phyloP scores from a whole-genome alignment of 1,140 invertebrate genomes.

The Drosophila orena region DNA sequence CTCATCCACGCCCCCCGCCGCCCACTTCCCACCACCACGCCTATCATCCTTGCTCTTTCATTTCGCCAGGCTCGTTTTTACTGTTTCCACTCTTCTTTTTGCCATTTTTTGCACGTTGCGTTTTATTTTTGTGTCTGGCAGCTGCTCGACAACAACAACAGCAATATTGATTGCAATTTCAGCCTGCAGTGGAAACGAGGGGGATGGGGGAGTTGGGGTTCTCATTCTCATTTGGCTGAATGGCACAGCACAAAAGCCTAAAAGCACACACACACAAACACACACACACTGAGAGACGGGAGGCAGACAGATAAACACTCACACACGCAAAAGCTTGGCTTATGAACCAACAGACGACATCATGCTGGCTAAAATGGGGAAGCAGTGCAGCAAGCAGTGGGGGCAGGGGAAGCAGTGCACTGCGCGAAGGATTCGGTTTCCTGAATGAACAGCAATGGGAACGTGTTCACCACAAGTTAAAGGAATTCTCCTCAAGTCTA shows the following conservation, averaged over 20 bases:
- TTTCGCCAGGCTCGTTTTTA: conserved; percentile 76
- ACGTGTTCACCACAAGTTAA: too few species aligned
- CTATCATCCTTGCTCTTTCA: conserved; percentile 51
- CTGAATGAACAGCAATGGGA: background rate
- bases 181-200: conserved; percentile 53
- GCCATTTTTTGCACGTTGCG: conserved; percentile 44
- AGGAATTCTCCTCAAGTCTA: background rate
- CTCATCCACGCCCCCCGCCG: conserved; percentile 47
- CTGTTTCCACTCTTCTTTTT: conserved; percentile 66
- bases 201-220: conserved; percentile 16
- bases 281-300: conserved; percentile 4
- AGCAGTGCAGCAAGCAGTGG: conserved; percentile 12
- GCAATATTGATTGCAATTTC: conserved; percentile 80
- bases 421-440: background rate
- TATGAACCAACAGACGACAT: conserved; percentile 59
- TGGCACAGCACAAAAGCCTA: conserved; percentile 75
- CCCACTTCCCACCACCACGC: conserved; percentile 5
- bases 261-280: conserved; percentile 63
- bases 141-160: conserved; percentile 69
- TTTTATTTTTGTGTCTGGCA: conserved; percentile 77
- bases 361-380: conserved; percentile 29
- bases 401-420: conserved; percentile 7
- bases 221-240: conserved; percentile 48
- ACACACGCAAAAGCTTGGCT: conserved; percentile 53
- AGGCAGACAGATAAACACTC: conserved; percentile 49